phyloP scores from a whole-genome alignment of 2,888 invertebrate genomes.

The Eupithecia subumbrata region DNA sequence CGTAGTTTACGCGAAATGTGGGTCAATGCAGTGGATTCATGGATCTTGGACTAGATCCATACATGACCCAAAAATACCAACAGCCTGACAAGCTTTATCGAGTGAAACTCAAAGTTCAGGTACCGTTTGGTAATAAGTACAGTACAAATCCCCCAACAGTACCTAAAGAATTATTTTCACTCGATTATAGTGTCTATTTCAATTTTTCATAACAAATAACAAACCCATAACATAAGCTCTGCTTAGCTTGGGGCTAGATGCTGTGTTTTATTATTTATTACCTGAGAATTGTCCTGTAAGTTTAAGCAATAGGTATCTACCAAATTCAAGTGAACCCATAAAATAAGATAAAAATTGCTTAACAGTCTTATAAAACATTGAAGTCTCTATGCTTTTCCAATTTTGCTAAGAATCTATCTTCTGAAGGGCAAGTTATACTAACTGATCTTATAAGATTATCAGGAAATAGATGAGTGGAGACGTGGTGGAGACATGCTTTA shows the following conservation, averaged over 20 bases:
- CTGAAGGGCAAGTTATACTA: neutral
- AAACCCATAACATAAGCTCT: no score
- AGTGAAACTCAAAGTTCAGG: neutral
- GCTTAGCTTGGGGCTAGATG: no score
- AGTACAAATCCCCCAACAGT: neutral
- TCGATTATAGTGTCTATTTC: neutral
- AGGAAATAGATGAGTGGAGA: neutral
- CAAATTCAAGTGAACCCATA: neutral
- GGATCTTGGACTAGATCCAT: neutral
- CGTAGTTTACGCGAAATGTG: constrained; percentile 22
- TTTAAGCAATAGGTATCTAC: no score
- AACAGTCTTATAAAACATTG: neutral
- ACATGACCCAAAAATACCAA: neutral
- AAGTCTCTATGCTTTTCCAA: neutral
- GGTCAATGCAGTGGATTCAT: constrained; percentile 13
- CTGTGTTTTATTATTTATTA: no score
- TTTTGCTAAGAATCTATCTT: neutral
- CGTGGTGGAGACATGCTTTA: neutral
- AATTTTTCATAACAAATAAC: no score
- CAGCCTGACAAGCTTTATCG: neutral
- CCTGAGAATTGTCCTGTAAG: no score
- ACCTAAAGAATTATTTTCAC: neutral
- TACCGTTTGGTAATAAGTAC: neutral
- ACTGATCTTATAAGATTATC: neutral
- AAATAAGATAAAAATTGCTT: neutral